These are phyloP conservation scores for Argyra leucocephala DNA, from an alignment of 2,888 invertebrate species.

Conservation along the genomic window DNA sequence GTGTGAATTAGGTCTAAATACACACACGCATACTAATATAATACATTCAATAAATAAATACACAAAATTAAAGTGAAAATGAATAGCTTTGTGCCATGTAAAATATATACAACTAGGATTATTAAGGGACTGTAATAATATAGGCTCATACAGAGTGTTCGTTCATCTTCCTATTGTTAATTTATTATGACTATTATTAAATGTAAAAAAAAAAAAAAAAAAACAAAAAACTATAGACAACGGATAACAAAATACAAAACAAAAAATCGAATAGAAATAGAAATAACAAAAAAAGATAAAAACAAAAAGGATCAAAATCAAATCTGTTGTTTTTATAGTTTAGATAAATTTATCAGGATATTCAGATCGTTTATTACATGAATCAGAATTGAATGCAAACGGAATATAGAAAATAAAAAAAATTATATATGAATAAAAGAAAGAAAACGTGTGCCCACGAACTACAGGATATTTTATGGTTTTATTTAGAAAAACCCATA, in stretches of 20 bases:
- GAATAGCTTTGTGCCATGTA: neutral
- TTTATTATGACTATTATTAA: neutral
- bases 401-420: neutral
- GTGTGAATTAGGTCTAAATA: too few relatives aligned
- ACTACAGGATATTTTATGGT: conserved; percentile 4
- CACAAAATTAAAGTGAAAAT: neutral
- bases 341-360: neutral
- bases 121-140: neutral
- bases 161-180: conserved; percentile 3
- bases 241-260: neutral
- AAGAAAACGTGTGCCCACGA: neutral
- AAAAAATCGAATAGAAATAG: too few relatives aligned
- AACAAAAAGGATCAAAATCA: neutral
- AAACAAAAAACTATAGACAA: conserved; percentile 6
- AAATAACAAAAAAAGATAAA: neutral
- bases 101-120: neutral
- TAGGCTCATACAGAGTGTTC: conserved; percentile 1
- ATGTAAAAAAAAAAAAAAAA: too few relatives aligned
- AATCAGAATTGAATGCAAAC: neutral
- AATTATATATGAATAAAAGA: neutral
- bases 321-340: neutral
- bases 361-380: neutral
- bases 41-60: neutral
- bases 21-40: neutral
- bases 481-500: neutral